Evolutionary conservation across 2,888 invertebrate genomes (phyloP).

Genomic region (Sinopyrophorus schimmeli): DNA sequence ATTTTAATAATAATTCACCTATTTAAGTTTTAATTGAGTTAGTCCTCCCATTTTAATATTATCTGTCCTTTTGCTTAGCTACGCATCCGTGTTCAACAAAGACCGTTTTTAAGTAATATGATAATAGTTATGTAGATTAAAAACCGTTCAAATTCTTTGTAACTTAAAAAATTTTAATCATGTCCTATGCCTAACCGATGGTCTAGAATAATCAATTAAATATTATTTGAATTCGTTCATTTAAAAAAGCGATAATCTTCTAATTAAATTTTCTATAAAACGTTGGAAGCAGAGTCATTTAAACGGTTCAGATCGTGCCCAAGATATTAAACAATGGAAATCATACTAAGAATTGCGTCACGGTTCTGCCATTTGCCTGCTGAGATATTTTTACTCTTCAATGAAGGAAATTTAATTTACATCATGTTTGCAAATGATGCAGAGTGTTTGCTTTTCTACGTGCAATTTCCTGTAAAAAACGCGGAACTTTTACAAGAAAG

Average conservation of each 20-base stretch:
- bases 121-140: too few relatives aligned
- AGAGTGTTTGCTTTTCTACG: constrained; percentile 22
- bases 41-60: too few relatives aligned
- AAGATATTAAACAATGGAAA: constrained; percentile 34
- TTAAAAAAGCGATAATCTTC: constrained; percentile 31
- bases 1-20: too few relatives aligned
- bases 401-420: constrained; percentile 31
- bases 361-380: constrained; percentile 31
- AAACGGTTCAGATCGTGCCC: constrained; percentile 29
- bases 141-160: too few relatives aligned
- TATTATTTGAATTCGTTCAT: too few relatives aligned
- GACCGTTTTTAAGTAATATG: too few relatives aligned
- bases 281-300: constrained; percentile 29
- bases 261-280: constrained; percentile 33
- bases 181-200: too few relatives aligned
- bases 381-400: constrained; percentile 28
- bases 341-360: constrained; percentile 32
- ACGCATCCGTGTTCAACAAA: too few relatives aligned
- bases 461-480: constrained; percentile 16
- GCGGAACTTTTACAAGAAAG: constrained; percentile 9
- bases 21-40: too few relatives aligned
- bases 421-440: constrained; percentile 28
- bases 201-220: too few relatives aligned
- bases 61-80: too few relatives aligned
- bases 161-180: too few relatives aligned